Conservation (phyloP, 2,113 vertebrate species). For the Vidua macroura region DNA sequence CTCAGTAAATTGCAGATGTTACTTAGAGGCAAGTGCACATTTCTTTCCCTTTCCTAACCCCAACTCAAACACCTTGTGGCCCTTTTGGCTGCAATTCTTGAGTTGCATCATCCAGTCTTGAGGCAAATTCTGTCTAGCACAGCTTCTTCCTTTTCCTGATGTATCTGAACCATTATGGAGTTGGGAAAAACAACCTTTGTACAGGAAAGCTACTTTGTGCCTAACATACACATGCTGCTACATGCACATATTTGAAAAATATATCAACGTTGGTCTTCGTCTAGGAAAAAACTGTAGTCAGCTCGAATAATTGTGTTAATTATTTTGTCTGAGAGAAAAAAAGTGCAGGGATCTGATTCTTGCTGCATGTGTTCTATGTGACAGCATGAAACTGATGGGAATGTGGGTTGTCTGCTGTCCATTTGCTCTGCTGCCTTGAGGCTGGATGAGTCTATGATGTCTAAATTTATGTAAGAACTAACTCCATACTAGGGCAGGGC, state of each 20-base stretch:
- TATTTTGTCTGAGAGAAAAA: slow-evolving; percentile 28
- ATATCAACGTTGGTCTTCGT: background rate
- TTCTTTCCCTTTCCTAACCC: background rate
- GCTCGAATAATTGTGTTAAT: background rate
- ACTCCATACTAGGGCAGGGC: background rate
- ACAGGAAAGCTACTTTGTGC: background rate
- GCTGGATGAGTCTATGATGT: background rate
- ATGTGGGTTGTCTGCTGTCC: background rate
- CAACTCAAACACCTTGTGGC: background rate
- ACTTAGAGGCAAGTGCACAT: background rate
- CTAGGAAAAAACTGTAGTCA: background rate
- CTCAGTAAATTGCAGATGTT: background rate
- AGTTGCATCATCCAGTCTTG: slow-evolving; percentile 31
- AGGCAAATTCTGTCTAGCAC: slow-evolving; percentile 32
- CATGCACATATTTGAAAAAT: background rate
- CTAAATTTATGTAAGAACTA: background rate
- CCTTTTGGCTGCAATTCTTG: background rate
- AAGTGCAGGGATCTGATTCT: background rate
- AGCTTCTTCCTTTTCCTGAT: background rate
- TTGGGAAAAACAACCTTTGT: background rate
- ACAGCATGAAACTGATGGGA: background rate
- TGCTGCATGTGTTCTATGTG: background rate
- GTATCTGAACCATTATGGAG: background rate
- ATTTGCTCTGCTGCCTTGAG: background rate
- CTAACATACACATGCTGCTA: background rate